Evolutionary conservation across 1,140 invertebrate genomes (phyloP).

Genomic region (Anoplophora glabripennis): DNA sequence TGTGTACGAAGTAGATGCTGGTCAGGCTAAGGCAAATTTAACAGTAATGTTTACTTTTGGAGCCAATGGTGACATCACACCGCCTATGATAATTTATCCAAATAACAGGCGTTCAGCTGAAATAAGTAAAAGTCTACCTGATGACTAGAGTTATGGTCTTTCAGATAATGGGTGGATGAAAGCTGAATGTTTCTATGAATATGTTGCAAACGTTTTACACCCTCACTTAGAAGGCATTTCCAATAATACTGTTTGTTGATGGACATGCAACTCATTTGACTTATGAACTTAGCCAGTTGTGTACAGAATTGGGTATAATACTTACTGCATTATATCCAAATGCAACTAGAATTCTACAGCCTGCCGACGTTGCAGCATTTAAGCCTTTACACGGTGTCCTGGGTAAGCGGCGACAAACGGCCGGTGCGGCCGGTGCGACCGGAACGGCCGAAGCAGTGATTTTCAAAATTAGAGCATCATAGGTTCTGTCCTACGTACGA

Average conservation of each 20-base stretch:
- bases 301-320: conserved; percentile 37
- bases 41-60: no score
- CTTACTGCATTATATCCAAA: conserved; percentile 41
- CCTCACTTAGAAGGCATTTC: conserved; percentile 38
- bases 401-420: no score
- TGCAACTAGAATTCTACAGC: conserved; percentile 42
- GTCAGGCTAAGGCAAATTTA: no score
- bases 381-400: no score
- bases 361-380: conserved; percentile 41
- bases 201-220: conserved; percentile 44
- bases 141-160: conserved; percentile 39
- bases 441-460: no score
- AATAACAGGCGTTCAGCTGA: background rate
- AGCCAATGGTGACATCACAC: no score
- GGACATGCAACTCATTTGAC: conserved; percentile 42
- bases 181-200: conserved; percentile 46
- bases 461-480: no score
- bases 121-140: conserved; percentile 29
- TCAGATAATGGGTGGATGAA: conserved; percentile 49
- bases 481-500: no score
- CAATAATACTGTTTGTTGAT: conserved; percentile 47
- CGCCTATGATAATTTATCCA: no score
- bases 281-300: conserved; percentile 36
- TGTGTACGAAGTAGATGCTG: no score
- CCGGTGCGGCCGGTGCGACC: no score